A percentile compares a stretch with the other conserved stretches of the same genome.
Conservation (phyloP, 2,888 invertebrate genomes). For the Netelia virgata region DNA sequence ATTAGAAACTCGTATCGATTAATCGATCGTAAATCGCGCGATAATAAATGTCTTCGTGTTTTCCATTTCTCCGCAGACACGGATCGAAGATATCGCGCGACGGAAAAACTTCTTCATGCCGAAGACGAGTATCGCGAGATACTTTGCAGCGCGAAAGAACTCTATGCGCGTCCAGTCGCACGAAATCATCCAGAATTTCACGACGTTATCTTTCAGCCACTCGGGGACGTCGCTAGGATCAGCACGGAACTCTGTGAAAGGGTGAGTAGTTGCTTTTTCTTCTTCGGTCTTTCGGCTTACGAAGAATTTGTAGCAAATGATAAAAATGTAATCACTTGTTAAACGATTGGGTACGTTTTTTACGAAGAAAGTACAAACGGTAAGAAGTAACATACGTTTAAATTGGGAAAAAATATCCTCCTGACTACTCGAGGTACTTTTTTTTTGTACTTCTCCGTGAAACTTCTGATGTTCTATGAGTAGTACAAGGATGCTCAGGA, state of each 20-base stretch:
- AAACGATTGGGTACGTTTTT: not conserved
- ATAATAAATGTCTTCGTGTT: not conserved
- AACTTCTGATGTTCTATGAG: no score
- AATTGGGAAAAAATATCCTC: no score
- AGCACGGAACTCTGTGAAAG: slow-evolving; percentile 80
- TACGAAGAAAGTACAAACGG: not conserved
- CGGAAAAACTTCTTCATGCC: slow-evolving; percentile 84
- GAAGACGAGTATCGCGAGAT: slow-evolving; percentile 85
- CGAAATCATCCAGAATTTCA: slow-evolving; percentile 82
- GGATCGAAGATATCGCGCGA: slow-evolving; percentile 83
- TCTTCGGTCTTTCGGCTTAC: not conserved
- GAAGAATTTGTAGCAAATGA: not conserved
- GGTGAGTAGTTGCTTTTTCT: slow-evolving; percentile 75
- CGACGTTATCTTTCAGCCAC: slow-evolving; percentile 82
- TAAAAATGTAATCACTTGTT: not conserved
- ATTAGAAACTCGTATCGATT: not conserved
- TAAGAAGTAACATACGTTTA: not conserved
- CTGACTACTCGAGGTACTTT: no score
- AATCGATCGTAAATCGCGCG: not conserved
- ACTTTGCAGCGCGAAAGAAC: slow-evolving; percentile 88
- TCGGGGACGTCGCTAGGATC: slow-evolving; percentile 79
- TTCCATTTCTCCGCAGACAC: slow-evolving; percentile 75
- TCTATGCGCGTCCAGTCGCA: slow-evolving; percentile 88
- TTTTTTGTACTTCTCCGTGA: no score
- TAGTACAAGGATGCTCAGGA: no score